A percentile compares a stretch with the other conserved stretches of the same genome.
Conservation (phyloP, 1,140 invertebrate species). For the Pachypsylla venusta region DNA sequence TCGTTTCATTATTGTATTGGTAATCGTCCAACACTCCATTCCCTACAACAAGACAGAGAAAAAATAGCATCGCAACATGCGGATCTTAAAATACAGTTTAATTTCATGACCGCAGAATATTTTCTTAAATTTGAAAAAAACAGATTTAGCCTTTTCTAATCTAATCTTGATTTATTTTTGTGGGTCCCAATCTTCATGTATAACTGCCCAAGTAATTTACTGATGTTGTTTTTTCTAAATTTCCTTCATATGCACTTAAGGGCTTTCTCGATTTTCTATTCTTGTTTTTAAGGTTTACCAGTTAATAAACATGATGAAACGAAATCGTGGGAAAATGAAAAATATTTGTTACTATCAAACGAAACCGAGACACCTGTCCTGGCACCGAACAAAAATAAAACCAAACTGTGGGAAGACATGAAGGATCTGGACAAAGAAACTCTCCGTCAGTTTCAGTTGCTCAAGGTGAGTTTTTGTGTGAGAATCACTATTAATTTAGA, state of each 20-base stretch:
- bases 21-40: too few species aligned
- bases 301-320: background rate
- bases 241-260: background rate
- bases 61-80: too few species aligned
- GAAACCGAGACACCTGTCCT: constrained; percentile 1
- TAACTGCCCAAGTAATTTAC: background rate
- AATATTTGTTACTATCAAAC: background rate
- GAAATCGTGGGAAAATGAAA: constrained; percentile 4
- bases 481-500: too few species aligned
- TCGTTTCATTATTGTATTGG: too few species aligned
- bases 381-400: constrained; percentile 3
- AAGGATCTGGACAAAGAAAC: constrained; percentile 21
- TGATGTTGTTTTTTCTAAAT: background rate
- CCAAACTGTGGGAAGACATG: constrained; percentile 10
- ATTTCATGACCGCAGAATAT: too few species aligned
- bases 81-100: too few species aligned
- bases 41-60: too few species aligned
- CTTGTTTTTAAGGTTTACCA: background rate
- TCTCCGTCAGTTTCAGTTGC: constrained; percentile 19
- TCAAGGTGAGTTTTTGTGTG: too few species aligned
- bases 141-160: too few species aligned
- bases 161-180: too few species aligned
- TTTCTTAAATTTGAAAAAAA: too few species aligned
- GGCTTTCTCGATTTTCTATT: background rate
- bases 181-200: too few species aligned